Evolutionary conservation across 1,140 invertebrate species (phyloP).

Genomic region (Delia radicum): DNA sequence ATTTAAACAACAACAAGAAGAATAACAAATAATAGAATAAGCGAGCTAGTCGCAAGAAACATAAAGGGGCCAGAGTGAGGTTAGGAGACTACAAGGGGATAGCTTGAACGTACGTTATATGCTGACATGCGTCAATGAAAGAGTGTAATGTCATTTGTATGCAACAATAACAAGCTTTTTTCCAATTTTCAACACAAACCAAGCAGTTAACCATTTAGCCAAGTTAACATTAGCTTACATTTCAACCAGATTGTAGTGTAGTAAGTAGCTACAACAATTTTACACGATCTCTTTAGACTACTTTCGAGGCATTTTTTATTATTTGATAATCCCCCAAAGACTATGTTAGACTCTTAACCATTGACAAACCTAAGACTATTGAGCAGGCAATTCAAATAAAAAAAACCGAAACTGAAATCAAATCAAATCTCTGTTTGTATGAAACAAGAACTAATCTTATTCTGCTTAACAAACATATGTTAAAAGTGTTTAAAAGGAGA

Average conservation of each 20-base stretch:
- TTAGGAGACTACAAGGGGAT: not conserved
- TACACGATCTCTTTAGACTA: constrained; percentile 3
- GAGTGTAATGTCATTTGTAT: constrained; percentile 23
- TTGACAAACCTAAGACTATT: not conserved
- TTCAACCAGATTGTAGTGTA: not conserved
- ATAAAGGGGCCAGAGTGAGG: not conserved
- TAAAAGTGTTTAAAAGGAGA: not conserved
- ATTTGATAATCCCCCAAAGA: constrained; percentile 11
- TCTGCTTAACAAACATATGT: no score
- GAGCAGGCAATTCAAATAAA: not conserved
- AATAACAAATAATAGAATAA: not conserved
- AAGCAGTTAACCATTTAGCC: not conserved
- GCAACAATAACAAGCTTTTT: constrained; percentile 20
- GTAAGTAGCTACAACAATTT: not conserved
- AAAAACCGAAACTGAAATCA: not conserved
- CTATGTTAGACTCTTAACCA: not conserved
- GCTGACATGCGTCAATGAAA: constrained; percentile 17
- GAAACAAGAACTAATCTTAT: not conserved
- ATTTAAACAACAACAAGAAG: constrained; percentile 11
- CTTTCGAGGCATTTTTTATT: not conserved
- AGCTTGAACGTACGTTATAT: not conserved
- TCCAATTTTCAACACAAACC: not conserved
- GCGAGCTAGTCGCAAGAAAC: not conserved
- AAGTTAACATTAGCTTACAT: no score
- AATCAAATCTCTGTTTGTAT: not conserved